A percentile compares a stretch with the other conserved stretches of the same genome.
Evolutionary conservation across 2,797 vertebrate species (phyloP).

Genomic region (Peromyscus eremicus): DNA sequence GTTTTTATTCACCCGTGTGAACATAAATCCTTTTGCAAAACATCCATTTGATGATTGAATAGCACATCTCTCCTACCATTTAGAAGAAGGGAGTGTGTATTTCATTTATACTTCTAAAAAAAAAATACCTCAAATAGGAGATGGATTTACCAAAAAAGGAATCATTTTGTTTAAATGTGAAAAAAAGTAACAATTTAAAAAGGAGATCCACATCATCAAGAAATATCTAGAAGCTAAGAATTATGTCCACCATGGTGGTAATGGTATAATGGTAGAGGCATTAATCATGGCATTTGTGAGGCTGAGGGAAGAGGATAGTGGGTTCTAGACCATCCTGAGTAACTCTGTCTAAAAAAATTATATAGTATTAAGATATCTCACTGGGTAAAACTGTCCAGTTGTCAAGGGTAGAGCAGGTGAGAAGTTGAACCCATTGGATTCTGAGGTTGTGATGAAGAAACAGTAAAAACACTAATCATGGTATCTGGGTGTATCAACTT

Average conservation of each 20-base stretch:
- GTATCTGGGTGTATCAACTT: neutral
- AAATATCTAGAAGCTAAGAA: neutral
- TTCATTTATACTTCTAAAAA: slow-evolving; percentile 19
- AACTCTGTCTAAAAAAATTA: neutral
- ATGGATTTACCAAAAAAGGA: neutral
- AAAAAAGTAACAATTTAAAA: neutral
- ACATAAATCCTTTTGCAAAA: slow-evolving; percentile 10
- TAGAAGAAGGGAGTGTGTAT: neutral
- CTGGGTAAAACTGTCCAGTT: neutral
- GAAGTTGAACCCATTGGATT: neutral
- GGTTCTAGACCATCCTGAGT: neutral
- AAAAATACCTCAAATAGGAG: neutral
- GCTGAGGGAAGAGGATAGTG: neutral
- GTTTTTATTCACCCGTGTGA: neutral
- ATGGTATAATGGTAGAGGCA: neutral
- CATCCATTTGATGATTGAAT: neutral
- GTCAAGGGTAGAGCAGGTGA: neutral
- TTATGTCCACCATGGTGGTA: neutral
- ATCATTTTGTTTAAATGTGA: slow-evolving; percentile 22
- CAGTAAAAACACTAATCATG: neutral
- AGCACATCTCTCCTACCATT: neutral
- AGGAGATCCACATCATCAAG: neutral
- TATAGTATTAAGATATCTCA: neutral
- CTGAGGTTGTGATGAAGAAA: neutral
- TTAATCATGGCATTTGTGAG: neutral